phyloP scores from a whole-genome alignment of 2,797 vertebrate genomes.

The Pipistrellus pipistrellus region DNA sequence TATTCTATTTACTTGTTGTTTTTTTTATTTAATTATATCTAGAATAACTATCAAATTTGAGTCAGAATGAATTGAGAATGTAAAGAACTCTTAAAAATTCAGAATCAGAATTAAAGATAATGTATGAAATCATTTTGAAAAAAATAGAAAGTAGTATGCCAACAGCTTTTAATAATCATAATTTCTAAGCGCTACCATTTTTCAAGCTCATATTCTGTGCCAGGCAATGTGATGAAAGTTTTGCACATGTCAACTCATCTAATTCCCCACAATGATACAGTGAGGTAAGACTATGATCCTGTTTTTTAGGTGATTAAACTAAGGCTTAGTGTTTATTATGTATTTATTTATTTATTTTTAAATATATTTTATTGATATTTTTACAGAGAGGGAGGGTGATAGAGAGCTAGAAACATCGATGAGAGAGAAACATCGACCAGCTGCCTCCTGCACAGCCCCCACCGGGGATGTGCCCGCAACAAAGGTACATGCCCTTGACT shows the following conservation, averaged over 20 bases:
- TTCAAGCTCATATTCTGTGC: background rate
- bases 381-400: no score
- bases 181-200: background rate
- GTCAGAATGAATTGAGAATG: background rate
- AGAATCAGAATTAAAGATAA: background rate
- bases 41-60: background rate
- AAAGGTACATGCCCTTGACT: no score
- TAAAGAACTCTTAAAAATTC: conserved; percentile 32
- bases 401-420: no score
- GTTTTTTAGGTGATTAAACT: background rate
- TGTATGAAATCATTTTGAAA: background rate
- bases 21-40: background rate
- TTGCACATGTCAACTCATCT: background rate
- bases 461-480: no score
- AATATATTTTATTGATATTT: no score
- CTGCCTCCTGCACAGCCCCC: no score
- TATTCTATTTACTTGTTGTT: background rate
- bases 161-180: background rate
- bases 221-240: background rate
- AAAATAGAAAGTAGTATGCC: background rate
- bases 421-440: no score
- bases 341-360: no score
- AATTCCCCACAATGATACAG: background rate
- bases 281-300: background rate
- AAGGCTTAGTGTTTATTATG: background rate